These are phyloP conservation scores for Orientallactaga bullata DNA, from an alignment of 2,113 vertebrate species.

Conservation along the genomic window DNA sequence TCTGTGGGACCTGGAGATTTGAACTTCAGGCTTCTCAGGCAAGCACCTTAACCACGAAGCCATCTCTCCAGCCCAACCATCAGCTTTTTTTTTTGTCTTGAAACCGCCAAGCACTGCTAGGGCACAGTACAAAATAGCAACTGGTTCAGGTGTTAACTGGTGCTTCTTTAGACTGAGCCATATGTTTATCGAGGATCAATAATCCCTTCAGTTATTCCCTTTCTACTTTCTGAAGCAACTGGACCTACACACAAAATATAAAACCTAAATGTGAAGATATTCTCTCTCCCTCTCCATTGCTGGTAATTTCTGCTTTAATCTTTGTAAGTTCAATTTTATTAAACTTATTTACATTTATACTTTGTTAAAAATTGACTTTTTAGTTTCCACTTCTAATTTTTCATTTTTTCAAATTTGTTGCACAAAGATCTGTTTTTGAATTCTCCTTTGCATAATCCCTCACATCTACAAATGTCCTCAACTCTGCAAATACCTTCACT, in stretches of 20 bases:
- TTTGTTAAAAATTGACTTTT: no score
- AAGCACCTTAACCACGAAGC: no score
- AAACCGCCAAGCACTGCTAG: neutral
- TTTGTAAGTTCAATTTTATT: neutral
- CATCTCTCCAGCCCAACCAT: neutral
- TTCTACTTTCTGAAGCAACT: conserved; percentile 11
- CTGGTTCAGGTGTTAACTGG: conserved; percentile 10
- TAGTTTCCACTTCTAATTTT: neutral
- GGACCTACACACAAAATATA: neutral
- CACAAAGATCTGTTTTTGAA: neutral
- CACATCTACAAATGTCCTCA: neutral
- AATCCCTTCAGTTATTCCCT: neutral
- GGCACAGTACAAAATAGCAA: neutral
- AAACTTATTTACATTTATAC: neutral
- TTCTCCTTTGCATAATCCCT: neutral
- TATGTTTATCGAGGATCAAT: neutral
- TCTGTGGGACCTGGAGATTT: no score
- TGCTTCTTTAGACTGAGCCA: conserved; percentile 32
- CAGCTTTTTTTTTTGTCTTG: neutral
- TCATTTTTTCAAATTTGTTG: neutral
- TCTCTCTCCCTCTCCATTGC: neutral
- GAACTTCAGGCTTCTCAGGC: no score
- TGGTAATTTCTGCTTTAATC: conserved; percentile 25
- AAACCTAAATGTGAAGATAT: neutral
- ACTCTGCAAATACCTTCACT: neutral